A percentile compares a stretch with the other conserved stretches of the same genome.
Evolutionary conservation across 1,140 invertebrate species (phyloP).

Genomic region (Nasonia longicornis): DNA sequence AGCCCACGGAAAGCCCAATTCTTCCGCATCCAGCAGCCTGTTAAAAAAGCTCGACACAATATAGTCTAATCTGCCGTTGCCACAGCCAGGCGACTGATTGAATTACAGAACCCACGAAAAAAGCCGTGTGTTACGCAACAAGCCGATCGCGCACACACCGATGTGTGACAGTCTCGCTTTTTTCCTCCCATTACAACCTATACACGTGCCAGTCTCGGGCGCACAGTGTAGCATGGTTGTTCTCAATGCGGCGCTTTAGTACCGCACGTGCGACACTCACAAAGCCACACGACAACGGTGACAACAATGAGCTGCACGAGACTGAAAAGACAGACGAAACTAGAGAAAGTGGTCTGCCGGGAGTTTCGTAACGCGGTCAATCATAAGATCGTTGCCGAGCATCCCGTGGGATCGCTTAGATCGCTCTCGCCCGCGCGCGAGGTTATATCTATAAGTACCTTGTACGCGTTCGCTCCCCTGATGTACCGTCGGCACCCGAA

Average conservation of each 20-base stretch:
- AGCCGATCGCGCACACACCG: background rate
- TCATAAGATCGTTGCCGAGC: slow-evolving; percentile 67
- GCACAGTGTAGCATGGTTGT: background rate
- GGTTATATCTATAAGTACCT: background rate
- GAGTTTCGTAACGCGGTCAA: slow-evolving; percentile 67
- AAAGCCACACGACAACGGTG: slow-evolving; percentile 17
- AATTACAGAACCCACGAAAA: no score
- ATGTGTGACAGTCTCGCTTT: background rate
- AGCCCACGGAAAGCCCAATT: no score
- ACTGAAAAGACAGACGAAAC: background rate
- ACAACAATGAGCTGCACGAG: slow-evolving; percentile 43
- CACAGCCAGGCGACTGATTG: no score
- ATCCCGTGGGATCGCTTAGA: slow-evolving; percentile 65
- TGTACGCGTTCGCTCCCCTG: slow-evolving; percentile 34
- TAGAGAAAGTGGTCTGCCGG: slow-evolving; percentile 63
- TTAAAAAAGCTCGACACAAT: no score
- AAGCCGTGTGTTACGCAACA: no score
- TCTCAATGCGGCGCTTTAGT: background rate
- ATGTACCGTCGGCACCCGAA: slow-evolving; percentile 52
- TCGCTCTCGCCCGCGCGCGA: slow-evolving; percentile 43
- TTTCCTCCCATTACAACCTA: background rate
- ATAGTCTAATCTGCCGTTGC: no score
- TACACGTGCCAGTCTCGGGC: background rate
- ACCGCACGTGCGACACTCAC: background rate
- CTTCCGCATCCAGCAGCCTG: no score